Evolutionary conservation across 2,113 vertebrate species (phyloP).

Genomic region (Erinaceus europaeus): DNA sequence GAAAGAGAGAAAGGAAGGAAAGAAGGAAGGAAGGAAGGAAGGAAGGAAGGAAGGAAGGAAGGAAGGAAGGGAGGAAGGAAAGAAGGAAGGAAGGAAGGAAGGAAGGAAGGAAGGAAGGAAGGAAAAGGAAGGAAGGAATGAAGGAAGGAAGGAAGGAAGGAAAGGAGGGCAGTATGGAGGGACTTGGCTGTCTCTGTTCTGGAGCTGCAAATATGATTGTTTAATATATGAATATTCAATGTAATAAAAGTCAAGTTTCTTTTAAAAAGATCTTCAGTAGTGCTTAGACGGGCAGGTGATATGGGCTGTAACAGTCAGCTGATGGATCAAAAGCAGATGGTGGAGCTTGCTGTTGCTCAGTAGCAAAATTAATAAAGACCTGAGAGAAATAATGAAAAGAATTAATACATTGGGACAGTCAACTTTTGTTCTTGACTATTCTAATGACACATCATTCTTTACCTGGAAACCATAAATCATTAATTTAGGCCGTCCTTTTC

Average conservation of each 20-base stretch:
- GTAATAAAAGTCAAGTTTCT: background rate
- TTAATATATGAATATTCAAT: background rate
- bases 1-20: no score
- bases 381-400: conserved; percentile 61
- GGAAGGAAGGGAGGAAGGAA: no score
- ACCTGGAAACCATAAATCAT: background rate
- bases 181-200: no score
- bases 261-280: background rate
- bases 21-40: no score
- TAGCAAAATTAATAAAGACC: conserved; percentile 81
- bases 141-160: no score
- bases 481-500: fast-evolving
- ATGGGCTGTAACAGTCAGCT: fast-evolving
- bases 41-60: no score
- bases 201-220: no score
- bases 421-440: background rate
- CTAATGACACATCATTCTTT: background rate
- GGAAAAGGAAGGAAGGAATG: no score
- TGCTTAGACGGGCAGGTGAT: conserved; percentile 44
- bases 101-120: no score
- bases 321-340: background rate
- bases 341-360: background rate
- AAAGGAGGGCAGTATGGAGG: no score
- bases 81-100: no score
- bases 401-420: no score